These are phyloP conservation scores for Itoplectis maculator DNA, from an alignment of 2,888 invertebrate genomes.

Conservation along the genomic window DNA sequence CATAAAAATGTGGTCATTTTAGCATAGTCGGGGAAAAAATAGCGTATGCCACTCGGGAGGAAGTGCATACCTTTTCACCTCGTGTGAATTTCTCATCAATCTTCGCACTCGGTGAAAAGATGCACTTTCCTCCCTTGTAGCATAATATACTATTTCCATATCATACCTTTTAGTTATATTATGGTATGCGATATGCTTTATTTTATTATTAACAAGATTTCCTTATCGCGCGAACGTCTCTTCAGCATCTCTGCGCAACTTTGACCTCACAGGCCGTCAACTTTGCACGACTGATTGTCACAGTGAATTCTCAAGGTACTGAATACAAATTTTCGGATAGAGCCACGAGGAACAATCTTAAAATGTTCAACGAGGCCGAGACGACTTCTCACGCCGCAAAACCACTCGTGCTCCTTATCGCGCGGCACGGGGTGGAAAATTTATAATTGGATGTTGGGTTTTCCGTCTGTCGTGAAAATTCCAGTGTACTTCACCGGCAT, in stretches of 20 bases:
- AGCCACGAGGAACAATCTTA: not conserved
- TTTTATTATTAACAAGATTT: not conserved
- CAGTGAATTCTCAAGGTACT: not conserved
- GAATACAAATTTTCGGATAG: not conserved
- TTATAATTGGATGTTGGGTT: constrained; percentile 16
- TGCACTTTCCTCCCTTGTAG: no score
- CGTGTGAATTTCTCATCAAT: no score
- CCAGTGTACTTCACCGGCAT: constrained; percentile 19
- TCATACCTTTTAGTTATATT: not conserved
- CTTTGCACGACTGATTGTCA: not conserved
- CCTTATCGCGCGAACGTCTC: not conserved
- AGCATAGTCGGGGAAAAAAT: no score
- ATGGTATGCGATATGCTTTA: not conserved
- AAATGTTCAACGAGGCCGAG: not conserved
- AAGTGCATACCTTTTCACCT: no score
- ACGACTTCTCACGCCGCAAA: no score
- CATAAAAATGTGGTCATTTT: no score
- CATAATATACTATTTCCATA: no score
- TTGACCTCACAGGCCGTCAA: no score
- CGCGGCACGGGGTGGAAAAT: constrained; percentile 15
- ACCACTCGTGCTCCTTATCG: not conserved
- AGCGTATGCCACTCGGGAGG: no score
- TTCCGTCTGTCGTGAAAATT: constrained; percentile 4
- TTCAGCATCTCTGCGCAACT: no score
- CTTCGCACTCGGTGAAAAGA: no score